Conservation (phyloP, 2,113 vertebrate species). For the Mesembrinibis cayennensis region DNA sequence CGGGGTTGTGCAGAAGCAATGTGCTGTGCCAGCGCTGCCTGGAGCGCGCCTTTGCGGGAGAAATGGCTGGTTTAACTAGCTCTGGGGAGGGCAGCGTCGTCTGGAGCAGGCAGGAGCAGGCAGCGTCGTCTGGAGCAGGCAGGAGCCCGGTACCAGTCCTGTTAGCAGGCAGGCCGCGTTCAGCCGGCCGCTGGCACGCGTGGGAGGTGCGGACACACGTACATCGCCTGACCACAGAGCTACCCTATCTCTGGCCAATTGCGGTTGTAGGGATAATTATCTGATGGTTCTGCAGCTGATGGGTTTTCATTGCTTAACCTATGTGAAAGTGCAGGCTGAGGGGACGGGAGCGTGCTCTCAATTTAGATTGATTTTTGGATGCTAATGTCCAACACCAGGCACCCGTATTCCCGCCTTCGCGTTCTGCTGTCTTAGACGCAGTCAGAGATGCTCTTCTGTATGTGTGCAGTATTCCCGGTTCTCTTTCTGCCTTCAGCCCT, state of each 20-base stretch:
- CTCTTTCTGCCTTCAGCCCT: not conserved
- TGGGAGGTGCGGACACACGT: not conserved
- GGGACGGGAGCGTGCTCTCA: accelerated
- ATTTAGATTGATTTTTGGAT: not conserved
- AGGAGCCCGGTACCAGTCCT: not conserved
- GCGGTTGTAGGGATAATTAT: not conserved
- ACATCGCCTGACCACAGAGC: not conserved
- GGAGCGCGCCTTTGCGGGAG: not conserved
- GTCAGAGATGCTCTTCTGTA: not conserved
- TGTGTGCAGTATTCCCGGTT: not conserved
- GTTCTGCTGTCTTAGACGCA: not conserved
- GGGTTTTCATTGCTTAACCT: not conserved
- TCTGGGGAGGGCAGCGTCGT: not conserved
- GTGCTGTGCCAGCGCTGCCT: not conserved
- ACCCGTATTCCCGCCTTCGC: accelerated
- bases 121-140: not conserved
- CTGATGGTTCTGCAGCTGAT: not conserved
- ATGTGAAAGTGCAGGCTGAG: not conserved
- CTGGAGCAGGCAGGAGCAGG: not conserved
- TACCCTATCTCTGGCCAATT: not conserved
- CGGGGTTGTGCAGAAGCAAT: too few relatives aligned
- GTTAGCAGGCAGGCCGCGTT: not conserved
- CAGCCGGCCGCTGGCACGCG: accelerated
- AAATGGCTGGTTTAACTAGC: not conserved
- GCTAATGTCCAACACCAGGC: not conserved